Percentiles rank a stretch among this genome's conserved stretches.
Evolutionary conservation across 1,140 invertebrate species (phyloP).

Genomic region (Neotoxoptera formosana): DNA sequence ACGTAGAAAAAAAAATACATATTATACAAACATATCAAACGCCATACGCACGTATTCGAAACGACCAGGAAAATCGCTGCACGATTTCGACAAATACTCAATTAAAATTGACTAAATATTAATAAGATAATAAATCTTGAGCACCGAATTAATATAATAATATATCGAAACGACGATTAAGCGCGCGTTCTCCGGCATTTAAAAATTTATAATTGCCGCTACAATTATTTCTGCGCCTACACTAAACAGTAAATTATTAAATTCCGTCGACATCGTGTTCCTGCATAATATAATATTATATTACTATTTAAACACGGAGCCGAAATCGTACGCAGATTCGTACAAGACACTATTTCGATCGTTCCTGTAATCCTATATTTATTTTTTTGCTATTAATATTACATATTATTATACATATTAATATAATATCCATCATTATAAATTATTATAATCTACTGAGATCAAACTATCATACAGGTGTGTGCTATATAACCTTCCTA

Average conservation of each 20-base stretch:
- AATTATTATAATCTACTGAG: too few relatives aligned
- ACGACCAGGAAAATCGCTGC: not conserved
- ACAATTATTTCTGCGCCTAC: not conserved
- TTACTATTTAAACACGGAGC: not conserved
- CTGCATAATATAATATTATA: not conserved
- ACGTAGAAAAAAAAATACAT: not conserved
- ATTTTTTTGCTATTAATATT: too few relatives aligned
- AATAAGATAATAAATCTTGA: not conserved
- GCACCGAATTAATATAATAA: not conserved
- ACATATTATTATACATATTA: too few relatives aligned
- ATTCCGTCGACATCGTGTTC: not conserved
- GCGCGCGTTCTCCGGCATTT: not conserved
- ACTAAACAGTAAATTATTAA: not conserved
- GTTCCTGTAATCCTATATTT: not conserved
- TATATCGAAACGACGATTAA: not conserved
- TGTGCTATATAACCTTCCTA: not conserved
- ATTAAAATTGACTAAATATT: conserved; percentile 24
- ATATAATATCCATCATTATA: too few relatives aligned
- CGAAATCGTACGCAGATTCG: not conserved
- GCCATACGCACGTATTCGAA: not conserved
- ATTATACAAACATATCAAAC: not conserved
- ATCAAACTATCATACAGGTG: too few relatives aligned
- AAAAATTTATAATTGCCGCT: not conserved
- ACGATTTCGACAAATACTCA: not conserved
- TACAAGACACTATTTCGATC: not conserved